These are phyloP conservation scores for Sapajus apella DNA, from an alignment of 2,113 vertebrate genomes.

Conservation along the genomic window DNA sequence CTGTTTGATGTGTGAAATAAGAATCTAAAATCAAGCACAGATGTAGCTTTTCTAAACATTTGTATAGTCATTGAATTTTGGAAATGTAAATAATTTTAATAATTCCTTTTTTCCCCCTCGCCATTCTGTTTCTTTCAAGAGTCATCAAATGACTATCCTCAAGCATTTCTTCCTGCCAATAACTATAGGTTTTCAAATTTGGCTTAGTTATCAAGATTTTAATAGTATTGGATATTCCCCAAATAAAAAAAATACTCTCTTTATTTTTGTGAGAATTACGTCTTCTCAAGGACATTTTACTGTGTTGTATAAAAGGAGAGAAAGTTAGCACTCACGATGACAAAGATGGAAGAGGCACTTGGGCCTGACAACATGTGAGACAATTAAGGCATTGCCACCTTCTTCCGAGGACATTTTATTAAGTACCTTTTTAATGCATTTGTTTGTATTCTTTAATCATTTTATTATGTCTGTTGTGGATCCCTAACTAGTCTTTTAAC, in stretches of 20 bases:
- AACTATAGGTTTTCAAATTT: background rate
- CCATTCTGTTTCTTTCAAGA: background rate
- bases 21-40: background rate
- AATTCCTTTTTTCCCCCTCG: background rate
- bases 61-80: background rate
- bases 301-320: too few species aligned
- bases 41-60: background rate
- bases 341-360: too few species aligned
- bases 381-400: too few species aligned
- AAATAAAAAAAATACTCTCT: background rate
- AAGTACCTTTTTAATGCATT: background rate
- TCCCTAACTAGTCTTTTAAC: background rate
- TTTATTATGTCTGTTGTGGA: background rate
- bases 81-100: slow-evolving; percentile 19
- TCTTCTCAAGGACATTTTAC: background rate
- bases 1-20: background rate
- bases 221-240: background rate
- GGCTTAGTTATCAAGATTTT: background rate
- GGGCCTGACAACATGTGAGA: too few species aligned
- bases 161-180: background rate
- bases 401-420: background rate
- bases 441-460: background rate
- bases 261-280: background rate
- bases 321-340: too few species aligned
- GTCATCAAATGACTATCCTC: background rate